A percentile compares a stretch with the other conserved stretches of the same genome.
Evolutionary conservation across 2,797 vertebrate species (phyloP).

Genomic region (Sandelia bainsii): DNA sequence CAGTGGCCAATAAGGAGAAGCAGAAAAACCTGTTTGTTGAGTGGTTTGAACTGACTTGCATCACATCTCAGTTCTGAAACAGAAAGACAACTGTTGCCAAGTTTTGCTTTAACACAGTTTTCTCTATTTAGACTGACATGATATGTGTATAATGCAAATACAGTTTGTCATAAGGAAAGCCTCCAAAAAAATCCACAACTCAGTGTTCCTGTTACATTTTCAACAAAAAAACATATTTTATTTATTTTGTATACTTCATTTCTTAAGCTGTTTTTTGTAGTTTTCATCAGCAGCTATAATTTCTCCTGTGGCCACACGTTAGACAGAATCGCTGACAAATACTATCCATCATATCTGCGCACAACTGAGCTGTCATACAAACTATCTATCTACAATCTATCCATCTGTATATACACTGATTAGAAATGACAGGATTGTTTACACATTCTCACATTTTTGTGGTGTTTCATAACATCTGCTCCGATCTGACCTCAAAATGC

Average conservation of each 20-base stretch:
- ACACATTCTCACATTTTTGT: conserved; percentile 37
- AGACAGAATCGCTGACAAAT: background rate
- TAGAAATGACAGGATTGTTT: background rate
- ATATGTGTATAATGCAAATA: background rate
- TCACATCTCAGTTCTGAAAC: conserved; percentile 41
- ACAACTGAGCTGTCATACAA: too few relatives aligned
- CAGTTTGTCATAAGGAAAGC: background rate
- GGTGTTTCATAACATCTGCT: conserved; percentile 38
- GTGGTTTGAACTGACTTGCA: conserved; percentile 20
- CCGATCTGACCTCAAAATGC: conserved; percentile 27
- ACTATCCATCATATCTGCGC: background rate
- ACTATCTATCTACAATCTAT: background rate
- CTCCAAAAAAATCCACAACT: background rate
- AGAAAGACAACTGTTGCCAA: conserved; percentile 31
- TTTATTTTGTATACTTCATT: background rate
- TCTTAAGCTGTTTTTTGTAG: background rate
- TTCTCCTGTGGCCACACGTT: background rate
- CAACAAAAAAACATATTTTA: background rate
- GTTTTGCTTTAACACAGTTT: conserved; percentile 13
- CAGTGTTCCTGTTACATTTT: background rate
- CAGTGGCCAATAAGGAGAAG: conserved; percentile 29
- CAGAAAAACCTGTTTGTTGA: conserved; percentile 20
- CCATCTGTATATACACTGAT: background rate
- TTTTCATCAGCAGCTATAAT: background rate
- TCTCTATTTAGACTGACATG: conserved; percentile 20